Base-by-base conservation (phyloP, 2,113 vertebrate genomes). In the Ageneiosus marmoratus region DNA sequence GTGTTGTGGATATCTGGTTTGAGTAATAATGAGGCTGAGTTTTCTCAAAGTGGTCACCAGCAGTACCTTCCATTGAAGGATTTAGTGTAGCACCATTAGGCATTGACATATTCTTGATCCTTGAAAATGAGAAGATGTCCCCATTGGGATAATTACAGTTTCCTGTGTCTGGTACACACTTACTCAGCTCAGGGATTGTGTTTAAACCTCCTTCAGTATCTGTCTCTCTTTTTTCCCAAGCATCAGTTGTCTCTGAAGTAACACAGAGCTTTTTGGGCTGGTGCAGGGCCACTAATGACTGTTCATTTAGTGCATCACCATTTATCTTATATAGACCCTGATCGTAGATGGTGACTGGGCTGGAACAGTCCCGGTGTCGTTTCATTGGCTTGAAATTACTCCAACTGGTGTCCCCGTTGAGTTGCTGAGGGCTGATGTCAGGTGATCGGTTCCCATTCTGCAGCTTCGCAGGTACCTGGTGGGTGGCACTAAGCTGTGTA, bases 21-120 rank as follows among this genome's bases (percentile, higher is more conserved):
- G 96, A 95, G 92, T 95, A 96, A 92, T 95, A 97, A 70, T 94
- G 97, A 94, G 96, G 96, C 91, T 95, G 92, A 15, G 95, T 95
- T 94, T 97, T 96, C 88, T 97, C 95, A 90, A 96, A 93, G 88
- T 97, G 93, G 91, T 96, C 93, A 92, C 94, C 94, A 60, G 90
- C 93, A 90, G 95, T 93, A 90, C 91, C 93, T 92, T 95, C 95
- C 93, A 95, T 92, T 89, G 95, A 96, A 93, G 95, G 93, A 87
- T 94, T 93, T 91, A 94, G 93, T 90, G 89, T 93, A 97, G 96
- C 97, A 96, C 97, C 97, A 91, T 99, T 99, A 88, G 94, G 88
- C 91, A 96, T 94, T 89, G 92, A 93, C 91, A 94, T 90, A 75
- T 95, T 93, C 91, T 96, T 96, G 90, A 93, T 96, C 84, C 91